Evolutionary conservation across 2,888 invertebrate genomes (phyloP).

Genomic region (Scrobipalpa costella): DNA sequence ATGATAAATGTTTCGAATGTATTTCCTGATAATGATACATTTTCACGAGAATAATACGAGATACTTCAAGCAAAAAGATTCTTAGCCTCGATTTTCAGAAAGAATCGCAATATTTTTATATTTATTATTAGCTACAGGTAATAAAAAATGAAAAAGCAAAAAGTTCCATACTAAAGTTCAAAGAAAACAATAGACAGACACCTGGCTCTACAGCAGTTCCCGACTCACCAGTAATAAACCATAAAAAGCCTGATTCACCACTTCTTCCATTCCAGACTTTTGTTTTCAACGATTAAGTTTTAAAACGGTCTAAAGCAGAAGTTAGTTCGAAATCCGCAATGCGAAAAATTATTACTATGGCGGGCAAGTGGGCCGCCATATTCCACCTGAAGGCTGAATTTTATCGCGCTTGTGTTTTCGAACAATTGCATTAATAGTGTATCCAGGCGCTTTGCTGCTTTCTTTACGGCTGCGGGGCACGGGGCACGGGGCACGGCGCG

Average conservation of each 20-base stretch:
- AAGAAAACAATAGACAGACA: background rate
- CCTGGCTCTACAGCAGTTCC: slow-evolving; percentile 11
- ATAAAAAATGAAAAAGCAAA: background rate
- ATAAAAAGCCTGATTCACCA: slow-evolving; percentile 17
- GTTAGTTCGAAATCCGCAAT: slow-evolving; percentile 65
- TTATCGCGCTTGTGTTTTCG: slow-evolving; percentile 75
- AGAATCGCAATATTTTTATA: too few relatives aligned
- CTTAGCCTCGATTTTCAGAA: too few relatives aligned
- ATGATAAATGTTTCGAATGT: too few relatives aligned
- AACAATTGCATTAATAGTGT: slow-evolving; percentile 81
- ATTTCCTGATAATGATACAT: too few relatives aligned
- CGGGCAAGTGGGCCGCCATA: slow-evolving; percentile 65
- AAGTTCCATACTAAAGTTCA: background rate
- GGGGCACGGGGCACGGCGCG: slow-evolving; percentile 41
- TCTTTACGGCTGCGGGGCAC: slow-evolving; percentile 68
- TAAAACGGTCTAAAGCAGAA: slow-evolving; percentile 19
- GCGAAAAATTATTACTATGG: slow-evolving; percentile 75
- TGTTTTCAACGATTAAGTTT: slow-evolving; percentile 20
- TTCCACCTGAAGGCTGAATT: slow-evolving; percentile 76
- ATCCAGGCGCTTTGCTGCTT: slow-evolving; percentile 67
- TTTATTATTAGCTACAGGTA: background rate
- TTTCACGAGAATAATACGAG: too few relatives aligned
- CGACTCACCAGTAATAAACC: slow-evolving; percentile 9
- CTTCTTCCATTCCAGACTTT: slow-evolving; percentile 16
- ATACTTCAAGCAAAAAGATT: too few relatives aligned